Percentiles rank a stretch among this genome's conserved stretches.
phyloP scores from a whole-genome alignment of 1,140 invertebrate species.

The Drosophila trapezifrons region DNA sequence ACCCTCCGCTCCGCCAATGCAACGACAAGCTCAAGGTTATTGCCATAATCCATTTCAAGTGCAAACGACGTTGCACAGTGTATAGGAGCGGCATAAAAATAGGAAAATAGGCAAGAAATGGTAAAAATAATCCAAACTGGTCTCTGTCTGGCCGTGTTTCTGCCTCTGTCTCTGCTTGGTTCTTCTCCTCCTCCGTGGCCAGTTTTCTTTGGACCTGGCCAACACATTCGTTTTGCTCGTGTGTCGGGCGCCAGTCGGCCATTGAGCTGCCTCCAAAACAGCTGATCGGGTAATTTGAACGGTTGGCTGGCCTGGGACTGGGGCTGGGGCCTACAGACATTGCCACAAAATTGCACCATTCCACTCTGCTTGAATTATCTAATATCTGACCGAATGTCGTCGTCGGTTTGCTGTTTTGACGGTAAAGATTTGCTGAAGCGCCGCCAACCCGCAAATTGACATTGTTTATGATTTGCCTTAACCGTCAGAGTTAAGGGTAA shows the following conservation, averaged over 20 bases:
- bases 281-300: constrained; percentile 29
- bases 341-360: constrained; percentile 19
- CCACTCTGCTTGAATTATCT: constrained; percentile 32
- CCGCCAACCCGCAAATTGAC: constrained; percentile 10
- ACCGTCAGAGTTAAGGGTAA: constrained; percentile 10
- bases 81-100: constrained; percentile 31
- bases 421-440: constrained; percentile 8
- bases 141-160: constrained; percentile 11
- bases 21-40: constrained; percentile 77
- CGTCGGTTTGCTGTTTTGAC: constrained; percentile 7
- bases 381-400: constrained; percentile 4
- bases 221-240: not conserved
- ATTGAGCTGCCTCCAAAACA: constrained; percentile 12
- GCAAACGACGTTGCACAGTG: constrained; percentile 76
- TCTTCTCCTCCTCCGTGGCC: constrained; percentile 13
- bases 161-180: constrained; percentile 7
- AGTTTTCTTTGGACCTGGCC: constrained; percentile 18
- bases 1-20: constrained; percentile 38
- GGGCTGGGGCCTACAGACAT: not conserved
- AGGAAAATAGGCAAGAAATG: constrained; percentile 31
- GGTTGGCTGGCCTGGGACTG: not conserved
- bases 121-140: constrained; percentile 48
- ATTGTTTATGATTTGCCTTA: constrained; percentile 13
- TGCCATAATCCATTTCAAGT: constrained; percentile 82
- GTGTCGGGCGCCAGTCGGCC: constrained; percentile 2